These are phyloP conservation scores for Ceraclea dissimilis DNA, from an alignment of 2,888 invertebrate species.

Conservation along the genomic window DNA sequence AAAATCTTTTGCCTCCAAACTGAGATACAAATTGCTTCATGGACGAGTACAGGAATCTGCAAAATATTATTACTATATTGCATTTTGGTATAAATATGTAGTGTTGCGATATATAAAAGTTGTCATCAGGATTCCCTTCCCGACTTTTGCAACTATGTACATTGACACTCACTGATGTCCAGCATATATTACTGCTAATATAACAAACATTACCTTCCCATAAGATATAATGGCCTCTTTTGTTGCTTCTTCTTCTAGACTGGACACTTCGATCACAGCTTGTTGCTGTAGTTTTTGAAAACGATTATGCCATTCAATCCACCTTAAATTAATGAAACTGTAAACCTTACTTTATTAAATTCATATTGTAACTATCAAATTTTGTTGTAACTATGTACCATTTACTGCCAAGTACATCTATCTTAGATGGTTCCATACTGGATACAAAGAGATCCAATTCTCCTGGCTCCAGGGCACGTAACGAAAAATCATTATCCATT, in stretches of 20 bases:
- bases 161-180: too few relatives aligned
- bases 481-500: conserved; percentile 8
- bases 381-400: conserved; percentile 28
- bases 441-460: conserved; percentile 71
- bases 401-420: conserved; percentile 61
- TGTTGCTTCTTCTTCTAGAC: conserved; percentile 72
- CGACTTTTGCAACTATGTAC: too few relatives aligned
- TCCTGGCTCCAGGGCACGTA: conserved; percentile 49
- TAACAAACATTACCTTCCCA: too few relatives aligned
- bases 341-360: background rate
- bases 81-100: too few relatives aligned
- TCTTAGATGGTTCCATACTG: conserved; percentile 56
- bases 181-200: too few relatives aligned
- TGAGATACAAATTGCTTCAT: conserved; percentile 75
- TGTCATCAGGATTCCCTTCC: too few relatives aligned
- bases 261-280: conserved; percentile 72
- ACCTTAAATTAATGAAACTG: conserved; percentile 41
- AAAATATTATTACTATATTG: too few relatives aligned
- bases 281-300: conserved; percentile 83
- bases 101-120: too few relatives aligned
- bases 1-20: conserved; percentile 81
- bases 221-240: conserved; percentile 73
- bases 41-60: conserved; percentile 66
- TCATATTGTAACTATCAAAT: too few relatives aligned
- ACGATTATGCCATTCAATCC: conserved; percentile 76